Base-by-base conservation (phyloP, 1,140 invertebrate species). In the Anthonomus grandis region DNA sequence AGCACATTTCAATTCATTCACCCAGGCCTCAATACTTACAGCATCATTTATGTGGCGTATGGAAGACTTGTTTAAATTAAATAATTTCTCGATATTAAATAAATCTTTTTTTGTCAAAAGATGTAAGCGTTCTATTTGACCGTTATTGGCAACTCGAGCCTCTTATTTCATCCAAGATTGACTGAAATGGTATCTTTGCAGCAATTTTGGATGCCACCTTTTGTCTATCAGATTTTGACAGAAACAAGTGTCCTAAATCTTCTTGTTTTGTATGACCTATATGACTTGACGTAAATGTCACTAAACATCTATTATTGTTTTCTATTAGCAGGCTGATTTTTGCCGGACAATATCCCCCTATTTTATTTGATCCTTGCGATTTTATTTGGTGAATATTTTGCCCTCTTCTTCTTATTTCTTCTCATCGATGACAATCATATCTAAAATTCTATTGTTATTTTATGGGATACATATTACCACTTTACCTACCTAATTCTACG, bases 71-170 rank as follows among this genome's bases (percentile, higher is more conserved):
- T 49, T 49, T 13, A 34, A n/a, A 18, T 34, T 4, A 25, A n/a
- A 49, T 13, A 12, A 9, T 34, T 37, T 1, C 39, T 49, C 46
- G 34, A 58, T 58, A 36, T 59, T 62, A 42, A 56, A 53, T 5
- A 60, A 31, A 31, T 63, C 52, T 48, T 60, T 60, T 48, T 50
- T 57, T 2, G n/a, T 52, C 25, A 53, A 23, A 2, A 62, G 36
- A 42, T 58, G 60, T 2, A 58, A 37, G 34, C 56, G 52, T 49
- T 62, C 15, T 15, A 57, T 23, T n/a, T 17, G n/a, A n/a, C n/a
- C 8, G 13, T 12, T 10, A 27, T 36, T 25, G 10, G 22, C 12
- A 8, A 49, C n/a, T 13, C n/a, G 58, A 42, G 24, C 61, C 55
- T 12, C 31, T 18, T 27, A 49, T 23, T n/a, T 36, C 22, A 19